Evolutionary conservation across 2,113 vertebrate species (phyloP), one percentile per base, ranked within the genome.

Genomic region (Nettapus auritus): DNA sequence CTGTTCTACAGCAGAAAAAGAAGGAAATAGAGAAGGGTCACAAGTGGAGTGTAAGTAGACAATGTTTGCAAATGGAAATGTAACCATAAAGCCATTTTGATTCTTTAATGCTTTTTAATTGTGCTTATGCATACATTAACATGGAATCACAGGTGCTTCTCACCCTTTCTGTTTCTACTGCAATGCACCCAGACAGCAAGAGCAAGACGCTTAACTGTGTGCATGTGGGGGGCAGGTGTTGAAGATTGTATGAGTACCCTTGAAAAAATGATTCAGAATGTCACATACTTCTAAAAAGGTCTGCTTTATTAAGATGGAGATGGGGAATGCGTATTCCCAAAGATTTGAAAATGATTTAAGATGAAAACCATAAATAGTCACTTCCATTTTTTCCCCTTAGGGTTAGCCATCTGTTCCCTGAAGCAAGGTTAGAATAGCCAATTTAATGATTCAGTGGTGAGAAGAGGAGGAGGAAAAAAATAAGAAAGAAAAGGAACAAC

Each of bases 321-420:
- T 56, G 16, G 13, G 16, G 53, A 88, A 2, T 29, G 23, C 42
- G 83, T 89, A 84, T 60, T 92, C 86, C 70, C 48, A 80, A 67
- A 73, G 68, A 75, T 23, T 6, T 42, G 50, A 74, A 79, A 78
- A 46, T 78, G 13, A 82, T 81, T 90, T 83, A 62, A 77, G 56
- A 94, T 66, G 34, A 88, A 88, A 93, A 64, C 16, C 42, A 44
- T 52, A 81, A 86, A 74, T 26, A 74, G 36, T 3, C 9, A 36
- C 46, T 63, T 78, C 8, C 14, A 29, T 38, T 71, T 62, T 66
- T 74, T 82, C 66, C 31, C 59, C 80, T 88, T 77, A 83, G 64
- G 80, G 68, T 83, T 86, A 87, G 80, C 76, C 89, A 95, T 86
- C 80, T 92, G 91, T 74, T 74, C 76, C 86, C 91, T 89, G 55